phyloP scores from a whole-genome alignment of 1,140 invertebrate species.

The Holcopasites calliopsidis region DNA sequence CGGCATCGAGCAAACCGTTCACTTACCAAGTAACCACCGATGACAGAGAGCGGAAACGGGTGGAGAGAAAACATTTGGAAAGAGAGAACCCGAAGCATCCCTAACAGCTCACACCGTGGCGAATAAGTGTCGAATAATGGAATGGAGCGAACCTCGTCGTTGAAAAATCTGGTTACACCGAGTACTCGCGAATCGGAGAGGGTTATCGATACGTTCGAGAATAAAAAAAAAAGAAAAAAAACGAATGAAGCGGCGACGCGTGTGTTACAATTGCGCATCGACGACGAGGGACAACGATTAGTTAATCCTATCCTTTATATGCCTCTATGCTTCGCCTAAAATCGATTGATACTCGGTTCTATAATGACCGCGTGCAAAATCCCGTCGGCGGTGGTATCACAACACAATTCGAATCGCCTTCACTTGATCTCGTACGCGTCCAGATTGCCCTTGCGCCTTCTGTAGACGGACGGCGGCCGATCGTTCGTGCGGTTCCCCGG shows the following conservation, averaged over 20 bases:
- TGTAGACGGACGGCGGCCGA: conserved; percentile 49
- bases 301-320: conserved; percentile 72
- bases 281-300: conserved; percentile 77
- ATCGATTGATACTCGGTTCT: conserved; percentile 75
- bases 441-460: conserved; percentile 67
- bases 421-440: conserved; percentile 70
- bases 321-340: conserved; percentile 78
- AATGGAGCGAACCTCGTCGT: background rate
- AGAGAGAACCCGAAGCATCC: background rate
- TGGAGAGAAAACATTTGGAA: background rate
- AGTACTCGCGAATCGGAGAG: conserved; percentile 70
- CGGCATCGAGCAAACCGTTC: background rate
- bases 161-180: conserved; percentile 8
- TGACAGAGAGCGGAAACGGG: background rate
- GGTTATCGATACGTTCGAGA: conserved; percentile 77
- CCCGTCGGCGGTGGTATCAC: conserved; percentile 75
- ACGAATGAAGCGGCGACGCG: conserved; percentile 77
- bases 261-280: conserved; percentile 72
- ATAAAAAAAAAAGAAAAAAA: too few species aligned
- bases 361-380: conserved; percentile 75
- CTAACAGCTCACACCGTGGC: conserved; percentile 28
- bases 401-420: conserved; percentile 69
- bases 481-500: conserved; percentile 56
- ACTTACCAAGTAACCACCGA: background rate
- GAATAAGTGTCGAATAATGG: conserved; percentile 23